These are phyloP conservation scores for Aelia acuminata DNA, from an alignment of 2,888 invertebrate species.

Conservation along the genomic window DNA sequence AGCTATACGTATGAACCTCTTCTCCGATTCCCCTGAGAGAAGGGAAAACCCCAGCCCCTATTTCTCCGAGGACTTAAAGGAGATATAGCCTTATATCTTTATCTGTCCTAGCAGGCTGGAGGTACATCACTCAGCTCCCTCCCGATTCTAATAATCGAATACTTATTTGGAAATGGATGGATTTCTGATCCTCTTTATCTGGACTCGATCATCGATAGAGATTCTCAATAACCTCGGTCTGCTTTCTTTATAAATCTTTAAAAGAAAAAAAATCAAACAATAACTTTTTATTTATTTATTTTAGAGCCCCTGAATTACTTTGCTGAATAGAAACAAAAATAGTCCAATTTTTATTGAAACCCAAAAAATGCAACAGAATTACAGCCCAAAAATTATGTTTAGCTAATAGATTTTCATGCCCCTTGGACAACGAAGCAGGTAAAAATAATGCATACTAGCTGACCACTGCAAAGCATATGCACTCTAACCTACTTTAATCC, in stretches of 20 bases:
- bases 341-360: too few relatives aligned
- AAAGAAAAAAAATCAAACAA: too few relatives aligned
- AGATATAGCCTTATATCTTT: slow-evolving; percentile 3
- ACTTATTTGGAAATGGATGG: background rate
- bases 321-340: too few relatives aligned
- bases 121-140: background rate
- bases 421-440: too few relatives aligned
- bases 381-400: too few relatives aligned
- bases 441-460: too few relatives aligned
- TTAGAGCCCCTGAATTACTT: too few relatives aligned
- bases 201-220: background rate
- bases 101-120: background rate
- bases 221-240: background rate
- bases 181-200: background rate
- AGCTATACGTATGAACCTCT: background rate
- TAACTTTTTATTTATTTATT: too few relatives aligned
- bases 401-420: too few relatives aligned
- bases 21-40: background rate
- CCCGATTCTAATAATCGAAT: background rate
- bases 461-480: too few relatives aligned
- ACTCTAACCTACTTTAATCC: too few relatives aligned
- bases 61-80: background rate
- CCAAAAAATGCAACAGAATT: too few relatives aligned
- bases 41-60: background rate
- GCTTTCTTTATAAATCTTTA: background rate